These are phyloP conservation scores for Gallinago undulata DNA, from an alignment of 2,113 vertebrate genomes.

Conservation along the genomic window DNA sequence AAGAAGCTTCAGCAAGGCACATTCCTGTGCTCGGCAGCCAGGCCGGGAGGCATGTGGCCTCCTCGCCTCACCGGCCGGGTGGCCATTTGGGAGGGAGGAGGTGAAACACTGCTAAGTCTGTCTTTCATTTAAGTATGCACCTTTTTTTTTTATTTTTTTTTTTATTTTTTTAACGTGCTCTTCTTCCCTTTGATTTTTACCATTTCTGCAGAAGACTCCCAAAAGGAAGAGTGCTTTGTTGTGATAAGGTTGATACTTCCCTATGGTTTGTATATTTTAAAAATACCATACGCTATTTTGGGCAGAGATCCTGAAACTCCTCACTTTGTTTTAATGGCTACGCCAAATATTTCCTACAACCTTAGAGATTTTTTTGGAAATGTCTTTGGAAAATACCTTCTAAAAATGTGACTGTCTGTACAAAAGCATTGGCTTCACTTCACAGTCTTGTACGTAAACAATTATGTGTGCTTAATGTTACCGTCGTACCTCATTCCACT, in stretches of 20 bases:
- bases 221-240: conserved; percentile 33
- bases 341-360: background rate
- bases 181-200: conserved; percentile 12
- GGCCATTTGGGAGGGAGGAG: background rate
- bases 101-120: background rate
- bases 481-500: background rate
- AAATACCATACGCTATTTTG: conserved; percentile 11
- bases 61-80: accelerated
- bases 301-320: background rate
- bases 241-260: background rate
- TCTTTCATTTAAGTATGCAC: background rate
- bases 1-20: background rate
- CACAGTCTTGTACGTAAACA: background rate
- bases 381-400: background rate
- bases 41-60: background rate
- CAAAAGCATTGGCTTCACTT: background rate
- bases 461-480: background rate
- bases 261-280: background rate
- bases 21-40: background rate
- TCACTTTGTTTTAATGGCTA: background rate
- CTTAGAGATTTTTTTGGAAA: background rate
- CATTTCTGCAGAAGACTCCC: background rate
- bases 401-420: background rate
- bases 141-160: background rate
- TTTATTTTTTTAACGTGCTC: background rate